Conservation (phyloP, 2,113 vertebrate species). For the Microtus oregoni region DNA sequence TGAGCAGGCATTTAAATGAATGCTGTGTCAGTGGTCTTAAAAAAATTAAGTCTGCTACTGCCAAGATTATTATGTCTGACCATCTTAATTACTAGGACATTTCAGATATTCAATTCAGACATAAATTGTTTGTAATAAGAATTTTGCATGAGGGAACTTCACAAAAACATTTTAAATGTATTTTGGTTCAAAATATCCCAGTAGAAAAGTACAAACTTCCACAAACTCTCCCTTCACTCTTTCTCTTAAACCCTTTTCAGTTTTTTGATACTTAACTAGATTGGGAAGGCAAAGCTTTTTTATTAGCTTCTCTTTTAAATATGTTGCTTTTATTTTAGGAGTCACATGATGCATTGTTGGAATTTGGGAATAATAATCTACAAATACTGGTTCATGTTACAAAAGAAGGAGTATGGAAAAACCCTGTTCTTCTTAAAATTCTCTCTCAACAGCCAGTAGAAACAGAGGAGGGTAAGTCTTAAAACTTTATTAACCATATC, state of each 20-base stretch:
- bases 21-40: neutral
- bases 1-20: constrained; percentile 44
- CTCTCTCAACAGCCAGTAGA: constrained; percentile 93
- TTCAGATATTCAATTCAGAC: neutral
- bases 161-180: constrained; percentile 10
- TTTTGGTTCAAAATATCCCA: constrained; percentile 19
- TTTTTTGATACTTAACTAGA: constrained; percentile 11
- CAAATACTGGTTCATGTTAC: constrained; percentile 95
- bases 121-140: constrained; percentile 32
- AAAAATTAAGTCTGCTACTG: constrained; percentile 26
- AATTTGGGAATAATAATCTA: constrained; percentile 96
- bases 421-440: constrained; percentile 93
- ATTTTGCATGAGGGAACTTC: constrained; percentile 36
- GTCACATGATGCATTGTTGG: constrained; percentile 94
- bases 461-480: constrained; percentile 92
- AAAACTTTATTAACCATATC: constrained; percentile 24
- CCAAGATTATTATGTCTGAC: neutral
- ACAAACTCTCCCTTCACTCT: too few species aligned
- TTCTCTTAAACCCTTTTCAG: neutral
- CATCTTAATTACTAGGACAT: neutral
- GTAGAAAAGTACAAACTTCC: neutral
- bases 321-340: constrained; percentile 82
- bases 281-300: constrained; percentile 24
- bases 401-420: constrained; percentile 96
- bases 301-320: constrained; percentile 52